These are phyloP conservation scores for Hylaeus anthracinus DNA, from an alignment of 1,140 invertebrate genomes.

Conservation along the genomic window DNA sequence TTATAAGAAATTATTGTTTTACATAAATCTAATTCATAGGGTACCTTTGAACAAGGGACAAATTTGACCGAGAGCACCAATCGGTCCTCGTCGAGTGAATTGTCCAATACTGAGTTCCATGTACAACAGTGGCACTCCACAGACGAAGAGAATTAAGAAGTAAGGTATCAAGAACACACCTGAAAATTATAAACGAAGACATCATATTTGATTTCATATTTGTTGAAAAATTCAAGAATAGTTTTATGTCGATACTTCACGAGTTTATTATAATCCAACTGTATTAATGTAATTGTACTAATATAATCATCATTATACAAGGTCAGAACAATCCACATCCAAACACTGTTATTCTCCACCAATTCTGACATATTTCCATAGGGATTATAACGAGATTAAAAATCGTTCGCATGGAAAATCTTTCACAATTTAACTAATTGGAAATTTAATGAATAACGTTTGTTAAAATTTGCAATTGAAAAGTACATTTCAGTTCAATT, in stretches of 20 bases:
- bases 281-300: no score
- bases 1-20: neutral
- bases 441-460: neutral
- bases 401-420: neutral
- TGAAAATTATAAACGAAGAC: constrained; percentile 77
- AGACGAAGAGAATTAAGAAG: constrained; percentile 89
- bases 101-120: constrained; percentile 92
- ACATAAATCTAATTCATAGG: neutral
- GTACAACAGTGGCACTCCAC: constrained; percentile 90
- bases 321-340: no score
- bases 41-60: constrained; percentile 93
- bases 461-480: no score
- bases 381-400: no score
- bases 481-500: no score
- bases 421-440: neutral
- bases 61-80: constrained; percentile 90
- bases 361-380: no score
- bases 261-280: neutral
- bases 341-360: no score
- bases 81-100: constrained; percentile 90
- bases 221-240: neutral
- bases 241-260: neutral
- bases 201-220: no score
- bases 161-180: constrained; percentile 92
- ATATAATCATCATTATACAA: no score